A percentile compares a stretch with the other conserved stretches of the same genome.
Conservation (phyloP, 1,140 invertebrate genomes). For the Parapsyche elsis region DNA sequence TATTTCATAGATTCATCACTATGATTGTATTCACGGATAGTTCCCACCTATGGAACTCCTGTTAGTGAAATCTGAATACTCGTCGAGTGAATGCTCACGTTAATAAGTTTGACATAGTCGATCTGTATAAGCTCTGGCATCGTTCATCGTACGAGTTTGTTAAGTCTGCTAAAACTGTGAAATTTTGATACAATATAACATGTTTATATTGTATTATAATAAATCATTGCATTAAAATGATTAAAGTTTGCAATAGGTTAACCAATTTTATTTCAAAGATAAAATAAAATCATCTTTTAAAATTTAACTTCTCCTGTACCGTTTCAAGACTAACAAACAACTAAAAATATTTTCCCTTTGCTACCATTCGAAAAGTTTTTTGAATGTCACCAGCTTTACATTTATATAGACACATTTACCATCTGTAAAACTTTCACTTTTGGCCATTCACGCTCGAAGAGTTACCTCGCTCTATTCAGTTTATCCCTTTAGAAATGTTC, state of each 20-base stretch:
- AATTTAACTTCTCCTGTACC: not conserved
- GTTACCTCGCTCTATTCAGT: not conserved
- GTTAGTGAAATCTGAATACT: too few relatives aligned
- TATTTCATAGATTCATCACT: too few relatives aligned
- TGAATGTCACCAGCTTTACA: slow-evolving; percentile 20
- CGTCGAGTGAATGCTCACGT: too few relatives aligned
- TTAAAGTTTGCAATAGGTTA: not conserved
- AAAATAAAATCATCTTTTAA: not conserved
- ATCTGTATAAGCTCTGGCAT: too few relatives aligned
- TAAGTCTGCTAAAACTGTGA: not conserved
- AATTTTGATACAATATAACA: too few relatives aligned
- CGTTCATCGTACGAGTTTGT: too few relatives aligned
- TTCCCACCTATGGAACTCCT: too few relatives aligned
- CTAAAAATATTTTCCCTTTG: slow-evolving; percentile 4
- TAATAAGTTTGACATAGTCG: too few relatives aligned
- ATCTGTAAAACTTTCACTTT: slow-evolving; percentile 20
- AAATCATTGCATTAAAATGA: too few relatives aligned
- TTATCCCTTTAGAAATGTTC: not conserved
- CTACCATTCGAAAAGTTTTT: slow-evolving; percentile 24
- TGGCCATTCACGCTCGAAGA: slow-evolving; percentile 26
- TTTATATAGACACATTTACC: slow-evolving; percentile 32
- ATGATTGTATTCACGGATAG: too few relatives aligned
- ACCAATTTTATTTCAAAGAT: not conserved
- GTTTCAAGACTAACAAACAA: not conserved
- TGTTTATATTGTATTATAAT: too few relatives aligned